Conservation (phyloP, 2,113 vertebrate genomes). For the Collichthys lucidus region DNA sequence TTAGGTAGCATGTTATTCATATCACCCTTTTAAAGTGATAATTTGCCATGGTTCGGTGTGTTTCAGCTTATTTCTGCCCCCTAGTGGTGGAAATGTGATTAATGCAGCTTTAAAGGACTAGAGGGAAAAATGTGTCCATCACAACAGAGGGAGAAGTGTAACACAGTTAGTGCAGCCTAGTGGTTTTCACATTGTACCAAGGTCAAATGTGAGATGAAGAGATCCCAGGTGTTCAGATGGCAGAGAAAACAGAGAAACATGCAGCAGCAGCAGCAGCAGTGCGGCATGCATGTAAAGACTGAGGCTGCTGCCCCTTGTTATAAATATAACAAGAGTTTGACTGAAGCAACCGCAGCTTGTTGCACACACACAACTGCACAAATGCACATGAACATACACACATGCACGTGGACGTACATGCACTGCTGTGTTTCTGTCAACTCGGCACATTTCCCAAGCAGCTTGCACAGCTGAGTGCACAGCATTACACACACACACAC, state of each 20-base stretch:
- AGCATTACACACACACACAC: slow-evolving; percentile 50
- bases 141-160: slow-evolving; percentile 44
- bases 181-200: slow-evolving; percentile 70
- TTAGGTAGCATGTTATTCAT: background rate
- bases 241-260: slow-evolving; percentile 44
- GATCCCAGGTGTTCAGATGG: slow-evolving; percentile 59
- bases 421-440: slow-evolving; percentile 75
- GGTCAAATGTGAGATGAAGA: slow-evolving; percentile 70
- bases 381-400: slow-evolving; percentile 18
- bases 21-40: background rate
- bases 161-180: slow-evolving; percentile 46
- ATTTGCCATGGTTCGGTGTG: background rate
- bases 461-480: slow-evolving; percentile 78
- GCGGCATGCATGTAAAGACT: slow-evolving; percentile 53
- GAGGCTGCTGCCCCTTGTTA: slow-evolving; percentile 53
- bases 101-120: slow-evolving; percentile 21
- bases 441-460: slow-evolving; percentile 80
- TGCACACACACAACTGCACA: slow-evolving; percentile 49
- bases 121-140: slow-evolving; percentile 7
- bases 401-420: background rate
- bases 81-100: slow-evolving; percentile 36
- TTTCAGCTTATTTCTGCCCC: slow-evolving; percentile 35
- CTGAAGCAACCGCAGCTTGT: slow-evolving; percentile 75
- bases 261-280: slow-evolving; percentile 52
- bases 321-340: slow-evolving; percentile 77